Evolutionary conservation across 2,888 invertebrate genomes (phyloP).

Genomic region (Drosophila rubida): DNA sequence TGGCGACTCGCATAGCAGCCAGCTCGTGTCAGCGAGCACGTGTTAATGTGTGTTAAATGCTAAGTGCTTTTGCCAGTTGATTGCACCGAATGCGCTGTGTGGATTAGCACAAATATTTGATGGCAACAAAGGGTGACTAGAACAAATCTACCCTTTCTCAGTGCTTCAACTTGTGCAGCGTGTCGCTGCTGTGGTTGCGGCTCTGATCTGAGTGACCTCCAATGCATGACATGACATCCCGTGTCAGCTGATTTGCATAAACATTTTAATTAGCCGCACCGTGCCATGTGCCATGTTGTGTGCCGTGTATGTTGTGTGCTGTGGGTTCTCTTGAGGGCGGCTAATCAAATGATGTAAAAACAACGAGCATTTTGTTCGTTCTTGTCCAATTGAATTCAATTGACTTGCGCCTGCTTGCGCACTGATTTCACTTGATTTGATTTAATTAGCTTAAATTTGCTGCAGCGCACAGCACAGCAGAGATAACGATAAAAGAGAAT

Average conservation of each 20-base stretch:
- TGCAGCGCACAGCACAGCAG: slow-evolving; percentile 37
- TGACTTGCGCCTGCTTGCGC: slow-evolving; percentile 55
- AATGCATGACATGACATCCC: slow-evolving; percentile 41
- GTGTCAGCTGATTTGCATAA: slow-evolving; percentile 70
- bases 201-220: slow-evolving; percentile 41
- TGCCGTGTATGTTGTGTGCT: background rate
- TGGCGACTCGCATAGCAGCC: slow-evolving; percentile 12
- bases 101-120: slow-evolving; percentile 38
- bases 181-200: slow-evolving; percentile 42
- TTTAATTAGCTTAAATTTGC: slow-evolving; percentile 68
- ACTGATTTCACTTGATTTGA: slow-evolving; percentile 34
- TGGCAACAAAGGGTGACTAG: background rate
- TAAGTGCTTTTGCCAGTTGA: slow-evolving; percentile 32
- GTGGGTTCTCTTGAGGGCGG: slow-evolving; percentile 35
- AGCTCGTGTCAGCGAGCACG: slow-evolving; percentile 26
- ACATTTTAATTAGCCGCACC: slow-evolving; percentile 69
- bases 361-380: slow-evolving; percentile 23
- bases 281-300: slow-evolving; percentile 28
- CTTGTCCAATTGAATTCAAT: slow-evolving; percentile 67
- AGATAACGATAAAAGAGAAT: slow-evolving; percentile 31
- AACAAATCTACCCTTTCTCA: background rate
- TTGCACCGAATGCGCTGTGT: slow-evolving; percentile 37
- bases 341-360: slow-evolving; percentile 58
- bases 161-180: slow-evolving; percentile 11
- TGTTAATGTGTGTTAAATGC: slow-evolving; percentile 37